These are phyloP conservation scores for Gryllus longicercus DNA, from an alignment of 2,888 invertebrate genomes.

Conservation along the genomic window DNA sequence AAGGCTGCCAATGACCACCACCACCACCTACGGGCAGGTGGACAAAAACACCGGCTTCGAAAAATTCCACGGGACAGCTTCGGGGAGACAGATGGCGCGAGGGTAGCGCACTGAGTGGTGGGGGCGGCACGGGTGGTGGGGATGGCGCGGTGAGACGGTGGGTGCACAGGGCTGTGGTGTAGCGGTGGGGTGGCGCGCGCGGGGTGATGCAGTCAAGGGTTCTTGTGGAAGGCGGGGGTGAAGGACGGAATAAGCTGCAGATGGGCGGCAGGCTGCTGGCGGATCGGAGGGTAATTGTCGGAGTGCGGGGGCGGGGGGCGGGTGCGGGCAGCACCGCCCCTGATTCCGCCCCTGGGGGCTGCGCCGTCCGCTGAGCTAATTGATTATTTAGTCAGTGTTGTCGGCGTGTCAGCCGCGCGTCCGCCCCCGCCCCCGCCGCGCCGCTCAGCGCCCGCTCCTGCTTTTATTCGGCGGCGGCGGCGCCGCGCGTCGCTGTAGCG, in stretches of 20 bases:
- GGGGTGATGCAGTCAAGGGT: not conserved
- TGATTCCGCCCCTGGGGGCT: not conserved
- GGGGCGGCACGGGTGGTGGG: not conserved
- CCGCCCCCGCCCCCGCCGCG: not conserved
- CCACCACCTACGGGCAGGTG: not conserved
- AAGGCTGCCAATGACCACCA: not conserved
- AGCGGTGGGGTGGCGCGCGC: not conserved
- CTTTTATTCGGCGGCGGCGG: not conserved
- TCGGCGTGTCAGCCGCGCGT: not conserved
- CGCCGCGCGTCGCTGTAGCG: not conserved
- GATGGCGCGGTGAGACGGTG: not conserved
- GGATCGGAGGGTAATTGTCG: not conserved
- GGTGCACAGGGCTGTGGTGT: not conserved
- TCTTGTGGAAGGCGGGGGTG: not conserved
- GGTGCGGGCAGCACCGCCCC: not conserved
- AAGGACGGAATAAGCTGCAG: too few relatives aligned
- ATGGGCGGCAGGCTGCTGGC: not conserved
- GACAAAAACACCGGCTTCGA: not conserved
- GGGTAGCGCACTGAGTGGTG: not conserved
- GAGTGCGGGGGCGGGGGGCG: not conserved
- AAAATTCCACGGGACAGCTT: conserved; percentile 17
- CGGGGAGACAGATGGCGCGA: not conserved
- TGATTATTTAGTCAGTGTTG: conserved; percentile 17
- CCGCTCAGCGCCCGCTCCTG: too few relatives aligned
- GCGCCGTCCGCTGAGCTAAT: not conserved